Conservation (phyloP, 2,888 invertebrate species). For the Andrena bucephala region DNA sequence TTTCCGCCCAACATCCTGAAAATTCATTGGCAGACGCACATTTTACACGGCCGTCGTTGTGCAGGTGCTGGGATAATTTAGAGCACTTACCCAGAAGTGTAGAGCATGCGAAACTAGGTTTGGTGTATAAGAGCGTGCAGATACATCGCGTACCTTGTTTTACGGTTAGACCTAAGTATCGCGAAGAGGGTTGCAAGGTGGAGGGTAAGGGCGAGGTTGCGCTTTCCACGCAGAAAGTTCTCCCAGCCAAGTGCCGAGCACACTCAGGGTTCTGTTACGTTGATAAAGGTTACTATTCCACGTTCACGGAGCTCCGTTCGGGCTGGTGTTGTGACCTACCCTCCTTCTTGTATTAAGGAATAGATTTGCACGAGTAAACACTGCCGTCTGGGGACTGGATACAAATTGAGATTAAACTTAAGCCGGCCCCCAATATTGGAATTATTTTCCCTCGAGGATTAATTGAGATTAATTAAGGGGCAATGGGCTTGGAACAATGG, state of each 20-base stretch:
- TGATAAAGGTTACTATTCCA: conserved; percentile 57
- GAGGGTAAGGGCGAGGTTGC: conserved; percentile 20
- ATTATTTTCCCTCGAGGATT: conserved; percentile 55
- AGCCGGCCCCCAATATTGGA: conserved; percentile 51
- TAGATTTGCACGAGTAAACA: conserved; percentile 78
- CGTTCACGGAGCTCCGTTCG: conserved; percentile 29
- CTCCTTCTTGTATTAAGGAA: conserved; percentile 65
- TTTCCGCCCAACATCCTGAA: conserved; percentile 15
- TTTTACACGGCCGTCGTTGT: conserved; percentile 46
- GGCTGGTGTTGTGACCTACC: conserved; percentile 49
- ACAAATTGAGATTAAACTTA: conserved; percentile 77
- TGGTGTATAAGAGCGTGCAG: conserved; percentile 54
- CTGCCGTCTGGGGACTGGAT: conserved; percentile 59
- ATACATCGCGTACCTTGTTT: conserved; percentile 69
- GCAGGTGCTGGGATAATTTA: conserved; percentile 74
- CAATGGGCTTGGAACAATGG: conserved; percentile 12
- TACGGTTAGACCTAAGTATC: conserved; percentile 71
- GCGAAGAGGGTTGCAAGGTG: conserved; percentile 57
- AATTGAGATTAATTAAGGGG: conserved; percentile 48
- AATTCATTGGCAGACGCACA: conserved; percentile 44
- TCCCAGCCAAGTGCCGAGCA: conserved; percentile 37
- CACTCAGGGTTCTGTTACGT: conserved; percentile 52
- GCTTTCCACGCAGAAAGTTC: conserved; percentile 35
- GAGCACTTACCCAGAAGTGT: conserved; percentile 71
- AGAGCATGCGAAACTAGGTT: conserved; percentile 69